Evolutionary conservation across 2,797 vertebrate genomes (phyloP), one percentile per base, ranked within the genome.

Genomic region (Myotis findleyi): DNA sequence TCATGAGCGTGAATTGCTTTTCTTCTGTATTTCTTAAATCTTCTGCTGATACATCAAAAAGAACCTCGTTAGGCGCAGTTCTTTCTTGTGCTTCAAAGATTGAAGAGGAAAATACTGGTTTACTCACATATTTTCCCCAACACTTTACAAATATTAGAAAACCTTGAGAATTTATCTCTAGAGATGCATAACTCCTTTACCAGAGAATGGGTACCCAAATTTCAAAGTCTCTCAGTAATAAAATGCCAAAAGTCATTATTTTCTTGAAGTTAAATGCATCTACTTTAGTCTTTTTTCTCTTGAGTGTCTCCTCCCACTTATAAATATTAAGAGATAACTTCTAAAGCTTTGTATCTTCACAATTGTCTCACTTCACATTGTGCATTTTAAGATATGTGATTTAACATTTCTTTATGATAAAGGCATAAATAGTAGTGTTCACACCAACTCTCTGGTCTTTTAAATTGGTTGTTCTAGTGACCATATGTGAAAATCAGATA

Each of bases 251-350:
- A 96, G 68, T 96, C 77, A 82, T 44, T 41, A 72, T 47, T 97
- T 97, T 96, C 89, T 94, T 97, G 77, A 97, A 97, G 97, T 95
- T 97, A 96, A 98, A 97, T 95, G 59, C 75, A 95, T 93, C 92
- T 97, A 87, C 87, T 97, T 97, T 73, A 94, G 85, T 76, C 84
- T 96, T 95, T 92, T 92, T 68, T 97, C 94, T 44, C 47, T 96
- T 97, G 20, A 89, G 75, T 91, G n/a, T 95, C 97, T 97, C 30
- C 97, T 97, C 30, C 25, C 71, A 83, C 71, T 94, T 96, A 96
- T 94, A 96, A 97, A 94, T 71, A 90, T 36, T 3, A 12, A 95
- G 91, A 77, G 33, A 38, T 83, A 96, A 81, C n/a, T 96, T 95
- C 94, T 93, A 96, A 97, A 89, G 49, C 41, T 89, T 75, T 51